Conservation (phyloP, 2,888 invertebrate genomes). For the Orthosia gothica region DNA sequence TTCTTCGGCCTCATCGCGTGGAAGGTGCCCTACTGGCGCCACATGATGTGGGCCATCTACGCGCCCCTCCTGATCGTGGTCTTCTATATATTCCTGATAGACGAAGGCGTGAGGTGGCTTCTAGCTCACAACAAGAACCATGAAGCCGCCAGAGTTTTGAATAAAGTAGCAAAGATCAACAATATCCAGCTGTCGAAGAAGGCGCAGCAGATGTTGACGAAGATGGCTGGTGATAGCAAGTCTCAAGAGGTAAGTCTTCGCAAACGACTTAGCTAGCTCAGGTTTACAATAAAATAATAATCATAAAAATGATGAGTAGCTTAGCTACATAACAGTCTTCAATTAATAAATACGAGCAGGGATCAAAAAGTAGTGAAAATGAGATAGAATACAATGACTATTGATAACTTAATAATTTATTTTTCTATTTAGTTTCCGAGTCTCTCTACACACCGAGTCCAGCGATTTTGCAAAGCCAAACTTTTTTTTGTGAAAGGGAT, state of each 20-base stretch:
- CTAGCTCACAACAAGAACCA: constrained; percentile 93
- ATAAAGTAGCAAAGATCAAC: constrained; percentile 93
- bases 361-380: too few relatives aligned
- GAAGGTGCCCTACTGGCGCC: constrained; percentile 94
- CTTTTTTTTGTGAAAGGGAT: too few relatives aligned
- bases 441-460: too few relatives aligned
- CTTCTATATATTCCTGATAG: constrained; percentile 94
- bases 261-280: background rate
- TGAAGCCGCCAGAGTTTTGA: constrained; percentile 93
- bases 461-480: too few relatives aligned
- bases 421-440: too few relatives aligned
- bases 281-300: background rate
- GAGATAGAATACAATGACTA: too few relatives aligned
- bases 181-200: constrained; percentile 91
- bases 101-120: constrained; percentile 96
- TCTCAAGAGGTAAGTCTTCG: constrained; percentile 74
- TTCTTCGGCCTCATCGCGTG: constrained; percentile 94
- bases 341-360: too few relatives aligned
- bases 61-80: constrained; percentile 93
- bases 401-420: too few relatives aligned
- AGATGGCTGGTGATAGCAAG: constrained; percentile 80
- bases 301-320: background rate
- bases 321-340: too few relatives aligned
- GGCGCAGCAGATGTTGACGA: constrained; percentile 86
- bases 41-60: constrained; percentile 93